A percentile compares a stretch with the other conserved stretches of the same genome.
phyloP scores from a whole-genome alignment of 2,113 vertebrate genomes.

The Nothocercus nigrocapillus region DNA sequence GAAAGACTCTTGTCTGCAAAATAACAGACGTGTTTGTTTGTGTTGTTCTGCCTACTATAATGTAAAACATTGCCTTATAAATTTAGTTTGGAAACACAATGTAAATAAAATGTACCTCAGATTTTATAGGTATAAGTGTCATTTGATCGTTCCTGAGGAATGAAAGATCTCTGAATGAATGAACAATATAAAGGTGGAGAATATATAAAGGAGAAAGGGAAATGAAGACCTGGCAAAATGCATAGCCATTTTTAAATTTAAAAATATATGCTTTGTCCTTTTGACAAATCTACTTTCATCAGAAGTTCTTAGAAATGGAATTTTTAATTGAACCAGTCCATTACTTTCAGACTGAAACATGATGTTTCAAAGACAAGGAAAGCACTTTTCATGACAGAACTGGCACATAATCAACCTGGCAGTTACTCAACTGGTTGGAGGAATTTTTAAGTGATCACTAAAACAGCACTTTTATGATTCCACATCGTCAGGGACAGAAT shows the following conservation, averaged over 20 bases:
- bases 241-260: background rate
- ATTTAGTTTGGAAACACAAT: background rate
- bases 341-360: background rate
- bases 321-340: background rate
- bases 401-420: background rate
- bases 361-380: background rate
- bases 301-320: background rate
- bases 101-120: background rate
- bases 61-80: background rate
- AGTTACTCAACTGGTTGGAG: background rate
- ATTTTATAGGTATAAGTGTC: background rate
- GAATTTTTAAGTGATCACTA: background rate
- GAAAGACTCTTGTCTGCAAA: background rate
- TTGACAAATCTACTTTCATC: background rate
- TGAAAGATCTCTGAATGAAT: background rate
- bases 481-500: background rate
- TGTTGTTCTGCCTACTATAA: background rate
- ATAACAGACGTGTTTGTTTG: background rate
- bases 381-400: background rate
- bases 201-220: background rate
- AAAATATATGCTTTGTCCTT: background rate
- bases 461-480: background rate
- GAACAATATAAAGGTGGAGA: rapidly evolving
- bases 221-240: background rate
- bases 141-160: background rate